Percentiles rank a stretch among this genome's conserved stretches.
phyloP scores from a whole-genome alignment of 2,888 invertebrate genomes.

The Brachylomia viminalis region DNA sequence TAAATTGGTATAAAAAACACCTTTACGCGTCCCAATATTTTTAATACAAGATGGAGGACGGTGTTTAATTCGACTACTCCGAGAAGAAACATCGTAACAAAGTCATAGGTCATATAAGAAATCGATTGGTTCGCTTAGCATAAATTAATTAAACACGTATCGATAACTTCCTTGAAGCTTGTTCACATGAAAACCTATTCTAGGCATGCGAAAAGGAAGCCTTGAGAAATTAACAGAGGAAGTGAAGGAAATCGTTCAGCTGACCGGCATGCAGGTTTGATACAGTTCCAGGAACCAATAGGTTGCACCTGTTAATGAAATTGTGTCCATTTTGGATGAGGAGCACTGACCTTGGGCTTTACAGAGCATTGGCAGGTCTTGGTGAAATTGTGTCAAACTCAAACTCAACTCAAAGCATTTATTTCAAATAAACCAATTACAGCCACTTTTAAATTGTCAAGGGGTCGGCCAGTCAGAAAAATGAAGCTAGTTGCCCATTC shows the following conservation, averaged over 20 bases:
- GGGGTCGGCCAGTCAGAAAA: too few relatives aligned
- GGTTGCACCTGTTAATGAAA: slow-evolving; percentile 36
- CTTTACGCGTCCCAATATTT: too few relatives aligned
- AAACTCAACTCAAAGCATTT: too few relatives aligned
- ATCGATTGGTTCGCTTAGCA: not conserved
- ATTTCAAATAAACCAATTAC: too few relatives aligned
- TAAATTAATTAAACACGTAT: slow-evolving; percentile 1
- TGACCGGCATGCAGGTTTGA: slow-evolving; percentile 14
- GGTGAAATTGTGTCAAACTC: not conserved
- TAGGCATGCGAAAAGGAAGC: slow-evolving; percentile 19
- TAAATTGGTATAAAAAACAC: too few relatives aligned
- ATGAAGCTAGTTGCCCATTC: too few relatives aligned
- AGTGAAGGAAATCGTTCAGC: slow-evolving; percentile 28
- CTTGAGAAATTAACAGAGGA: slow-evolving; percentile 30
- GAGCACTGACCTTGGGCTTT: slow-evolving; percentile 19
- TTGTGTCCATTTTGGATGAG: slow-evolving; percentile 7
- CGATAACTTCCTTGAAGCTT: slow-evolving; percentile 3
- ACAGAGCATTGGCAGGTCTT: not conserved
- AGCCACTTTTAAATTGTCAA: too few relatives aligned
- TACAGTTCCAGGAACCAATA: slow-evolving; percentile 18
- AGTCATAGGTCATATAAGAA: not conserved
- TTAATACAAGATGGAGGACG: too few relatives aligned
- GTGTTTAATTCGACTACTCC: too few relatives aligned
- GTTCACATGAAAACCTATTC: slow-evolving; percentile 27
- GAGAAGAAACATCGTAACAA: too few relatives aligned